These are phyloP conservation scores for Masticophis lateralis DNA, from an alignment of 2,797 vertebrate genomes.

Conservation along the genomic window DNA sequence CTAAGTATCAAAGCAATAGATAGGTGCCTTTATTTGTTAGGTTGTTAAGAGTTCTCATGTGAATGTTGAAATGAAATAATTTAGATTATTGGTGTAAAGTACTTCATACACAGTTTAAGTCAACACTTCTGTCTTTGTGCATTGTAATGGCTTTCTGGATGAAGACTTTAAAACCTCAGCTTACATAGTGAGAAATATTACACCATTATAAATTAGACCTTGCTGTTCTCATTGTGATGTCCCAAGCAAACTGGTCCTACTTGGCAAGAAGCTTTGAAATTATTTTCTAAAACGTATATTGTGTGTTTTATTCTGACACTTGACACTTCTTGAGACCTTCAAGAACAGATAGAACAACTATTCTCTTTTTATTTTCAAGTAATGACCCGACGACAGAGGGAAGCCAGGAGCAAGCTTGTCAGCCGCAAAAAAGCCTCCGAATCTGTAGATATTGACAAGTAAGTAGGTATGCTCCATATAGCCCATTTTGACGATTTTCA, in stretches of 20 bases:
- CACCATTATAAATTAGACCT: not conserved
- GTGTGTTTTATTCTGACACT: not conserved
- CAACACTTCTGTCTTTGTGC: not conserved
- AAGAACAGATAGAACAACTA: not conserved
- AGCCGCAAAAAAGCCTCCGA: slow-evolving; percentile 37
- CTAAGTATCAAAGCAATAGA: slow-evolving; percentile 34
- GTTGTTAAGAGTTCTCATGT: not conserved
- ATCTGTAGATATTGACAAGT: slow-evolving; percentile 70
- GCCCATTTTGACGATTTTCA: not conserved
- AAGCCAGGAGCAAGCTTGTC: slow-evolving; percentile 56
- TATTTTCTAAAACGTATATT: not conserved
- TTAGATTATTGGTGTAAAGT: slow-evolving; percentile 19
- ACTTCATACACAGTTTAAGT: slow-evolving; percentile 15
- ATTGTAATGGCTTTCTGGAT: not conserved
- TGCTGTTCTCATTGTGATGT: not conserved
- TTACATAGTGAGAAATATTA: slow-evolving; percentile 6
- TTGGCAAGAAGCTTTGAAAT: not conserved
- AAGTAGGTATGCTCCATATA: slow-evolving; percentile 66
- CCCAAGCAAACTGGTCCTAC: not conserved
- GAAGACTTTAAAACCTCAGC: not conserved
- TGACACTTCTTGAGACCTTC: not conserved
- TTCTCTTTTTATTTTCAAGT: slow-evolving; percentile 41
- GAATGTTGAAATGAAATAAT: slow-evolving; percentile 26
- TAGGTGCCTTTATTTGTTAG: slow-evolving; percentile 7
- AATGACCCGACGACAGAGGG: slow-evolving; percentile 71